These are phyloP conservation scores for Strix uralensis DNA, from an alignment of 2,113 vertebrate species.

Conservation along the genomic window DNA sequence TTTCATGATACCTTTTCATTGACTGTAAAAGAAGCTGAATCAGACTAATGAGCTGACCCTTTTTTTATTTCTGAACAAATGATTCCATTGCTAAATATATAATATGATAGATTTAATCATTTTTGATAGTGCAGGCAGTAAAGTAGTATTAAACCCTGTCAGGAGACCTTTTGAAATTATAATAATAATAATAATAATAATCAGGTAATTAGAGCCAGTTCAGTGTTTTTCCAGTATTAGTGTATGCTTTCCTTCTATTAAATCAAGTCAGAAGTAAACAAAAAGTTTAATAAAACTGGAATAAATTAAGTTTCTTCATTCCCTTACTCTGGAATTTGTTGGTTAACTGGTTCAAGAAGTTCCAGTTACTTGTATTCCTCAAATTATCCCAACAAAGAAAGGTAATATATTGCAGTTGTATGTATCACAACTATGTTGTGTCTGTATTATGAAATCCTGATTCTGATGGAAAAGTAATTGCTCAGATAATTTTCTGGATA, in stretches of 20 bases:
- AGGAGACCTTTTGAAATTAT: not conserved
- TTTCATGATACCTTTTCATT: not conserved
- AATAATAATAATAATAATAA: not conserved
- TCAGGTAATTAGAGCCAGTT: not conserved
- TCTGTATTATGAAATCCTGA: not conserved
- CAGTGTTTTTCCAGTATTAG: not conserved
- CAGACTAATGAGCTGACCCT: not conserved
- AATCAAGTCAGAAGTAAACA: not conserved
- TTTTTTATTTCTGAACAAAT: not conserved
- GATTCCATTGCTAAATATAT: not conserved
- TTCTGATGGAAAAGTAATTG: not conserved
- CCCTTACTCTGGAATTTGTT: not conserved
- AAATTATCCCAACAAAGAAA: not conserved
- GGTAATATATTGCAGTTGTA: not conserved
- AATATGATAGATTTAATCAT: not conserved
- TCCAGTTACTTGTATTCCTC: not conserved
- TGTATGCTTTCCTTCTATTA: not conserved
- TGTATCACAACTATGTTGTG: not conserved
- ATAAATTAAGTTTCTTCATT: not conserved
- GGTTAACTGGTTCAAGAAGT: not conserved
- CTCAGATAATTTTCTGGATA: not conserved
- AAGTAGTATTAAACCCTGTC: not conserved
- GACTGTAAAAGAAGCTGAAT: not conserved
- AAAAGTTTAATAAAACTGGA: not conserved
- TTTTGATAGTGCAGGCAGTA: not conserved